phyloP scores from a whole-genome alignment of 30 jellyfish, hydroid and myxozoan genomes.

The Sanderia malayensis region DNA sequence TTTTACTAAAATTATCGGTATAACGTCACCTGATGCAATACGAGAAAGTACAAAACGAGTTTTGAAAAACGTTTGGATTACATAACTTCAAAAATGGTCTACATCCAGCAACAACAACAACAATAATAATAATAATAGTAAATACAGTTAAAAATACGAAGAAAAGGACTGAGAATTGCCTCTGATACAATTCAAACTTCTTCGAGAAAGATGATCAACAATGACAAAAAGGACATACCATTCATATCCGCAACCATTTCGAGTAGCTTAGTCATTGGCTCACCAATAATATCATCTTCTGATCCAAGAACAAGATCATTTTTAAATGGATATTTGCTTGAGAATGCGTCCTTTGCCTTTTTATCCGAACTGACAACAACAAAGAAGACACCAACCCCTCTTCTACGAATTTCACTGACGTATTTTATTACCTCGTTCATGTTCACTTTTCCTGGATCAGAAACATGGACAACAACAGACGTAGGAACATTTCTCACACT shows the following conservation, averaged over 20 bases:
- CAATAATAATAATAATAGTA: too few relatives aligned
- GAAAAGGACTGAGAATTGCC: neutral
- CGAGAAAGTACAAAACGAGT: neutral
- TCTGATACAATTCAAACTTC: conserved; percentile 12
- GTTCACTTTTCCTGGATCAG: conserved; percentile 23
- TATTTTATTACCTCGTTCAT: conserved; percentile 26
- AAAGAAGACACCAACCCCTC: conserved; percentile 21
- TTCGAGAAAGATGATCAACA: too few relatives aligned
- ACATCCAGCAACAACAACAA: neutral
- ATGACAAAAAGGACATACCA: too few relatives aligned
- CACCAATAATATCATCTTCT: conserved; percentile 20
- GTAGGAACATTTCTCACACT: conserved; percentile 35
- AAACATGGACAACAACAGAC: conserved; percentile 28
- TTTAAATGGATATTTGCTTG: conserved; percentile 21
- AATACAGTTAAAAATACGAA: too few relatives aligned
- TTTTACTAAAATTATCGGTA: too few relatives aligned
- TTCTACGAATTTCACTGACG: conserved; percentile 6
- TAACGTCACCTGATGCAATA: too few relatives aligned
- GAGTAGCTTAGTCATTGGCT: conserved; percentile 28
- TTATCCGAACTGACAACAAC: conserved; percentile 11
- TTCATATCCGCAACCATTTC: conserved; percentile 16
- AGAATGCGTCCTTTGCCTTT: conserved; percentile 7
- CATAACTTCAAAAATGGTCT: neutral
- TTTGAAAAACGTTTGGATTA: neutral
- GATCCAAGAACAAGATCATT: conserved; percentile 27